Evolutionary conservation across 2,113 vertebrate genomes (phyloP).

Genomic region (Nerophis ophidion): DNA sequence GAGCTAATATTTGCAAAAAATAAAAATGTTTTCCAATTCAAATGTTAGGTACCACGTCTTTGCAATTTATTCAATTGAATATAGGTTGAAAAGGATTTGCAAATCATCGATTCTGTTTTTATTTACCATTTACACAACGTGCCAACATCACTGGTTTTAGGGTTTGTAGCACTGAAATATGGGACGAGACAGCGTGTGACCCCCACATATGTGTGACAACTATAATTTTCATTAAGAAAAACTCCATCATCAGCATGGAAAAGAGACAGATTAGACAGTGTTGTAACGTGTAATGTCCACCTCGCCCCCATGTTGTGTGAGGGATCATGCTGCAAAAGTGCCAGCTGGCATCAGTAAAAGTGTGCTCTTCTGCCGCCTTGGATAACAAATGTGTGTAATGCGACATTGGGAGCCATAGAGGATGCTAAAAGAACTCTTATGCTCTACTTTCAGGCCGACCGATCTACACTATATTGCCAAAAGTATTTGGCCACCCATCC

Average conservation of each 20-base stretch:
- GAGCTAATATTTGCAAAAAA: too few species aligned
- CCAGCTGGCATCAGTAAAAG: not conserved
- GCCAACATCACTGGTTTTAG: too few species aligned
- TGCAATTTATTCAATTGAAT: too few species aligned
- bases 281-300: not conserved
- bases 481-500: too few species aligned
- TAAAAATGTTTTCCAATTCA: too few species aligned
- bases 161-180: too few species aligned
- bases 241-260: slow-evolving; percentile 7
- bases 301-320: slow-evolving; percentile 4
- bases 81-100: too few species aligned
- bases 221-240: not conserved
- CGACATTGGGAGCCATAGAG: slow-evolving; percentile 29
- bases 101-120: too few species aligned
- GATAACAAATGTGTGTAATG: slow-evolving; percentile 25
- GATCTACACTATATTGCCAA: slow-evolving; percentile 32
- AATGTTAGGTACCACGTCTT: too few species aligned
- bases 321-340: not conserved
- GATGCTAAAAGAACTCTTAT: slow-evolving; percentile 37
- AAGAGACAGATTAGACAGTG: not conserved
- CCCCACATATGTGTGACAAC: not conserved
- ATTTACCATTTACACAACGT: too few species aligned
- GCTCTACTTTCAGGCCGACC: slow-evolving; percentile 52
- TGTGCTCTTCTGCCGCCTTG: slow-evolving; percentile 26
- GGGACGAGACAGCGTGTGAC: not conserved